Evolutionary conservation across 2,888 invertebrate genomes (phyloP).

Genomic region (Chrysolina haemoptera): DNA sequence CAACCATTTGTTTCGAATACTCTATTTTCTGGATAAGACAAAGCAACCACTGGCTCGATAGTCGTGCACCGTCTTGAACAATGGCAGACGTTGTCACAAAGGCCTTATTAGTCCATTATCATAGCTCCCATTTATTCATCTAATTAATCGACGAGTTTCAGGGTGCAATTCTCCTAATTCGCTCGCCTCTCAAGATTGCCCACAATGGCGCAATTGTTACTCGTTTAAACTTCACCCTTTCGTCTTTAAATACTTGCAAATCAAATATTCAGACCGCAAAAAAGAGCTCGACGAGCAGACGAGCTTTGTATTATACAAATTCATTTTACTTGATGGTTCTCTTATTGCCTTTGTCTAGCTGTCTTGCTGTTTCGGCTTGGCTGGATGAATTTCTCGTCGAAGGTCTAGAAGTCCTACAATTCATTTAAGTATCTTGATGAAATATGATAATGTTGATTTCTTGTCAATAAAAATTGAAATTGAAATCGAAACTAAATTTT

Average conservation of each 20-base stretch:
- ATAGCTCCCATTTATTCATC: constrained; percentile 58
- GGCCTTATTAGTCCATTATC: constrained; percentile 60
- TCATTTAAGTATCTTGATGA: not conserved
- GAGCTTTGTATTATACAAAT: constrained; percentile 36
- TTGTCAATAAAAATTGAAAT: too few relatives aligned
- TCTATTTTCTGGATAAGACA: not conserved
- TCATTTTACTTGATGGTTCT: constrained; percentile 36
- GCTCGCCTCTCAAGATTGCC: constrained; percentile 32
- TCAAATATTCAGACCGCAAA: constrained; percentile 34
- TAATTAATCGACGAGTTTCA: constrained; percentile 60
- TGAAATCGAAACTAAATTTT: too few relatives aligned
- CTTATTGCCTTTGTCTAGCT: constrained; percentile 39
- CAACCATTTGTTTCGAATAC: too few relatives aligned
- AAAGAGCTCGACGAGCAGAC: constrained; percentile 26
- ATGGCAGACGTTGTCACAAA: constrained; percentile 53
- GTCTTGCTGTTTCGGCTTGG: constrained; percentile 6
- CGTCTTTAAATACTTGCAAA: constrained; percentile 36
- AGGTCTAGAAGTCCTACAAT: not conserved
- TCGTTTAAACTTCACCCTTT: constrained; percentile 37
- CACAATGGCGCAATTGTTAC: constrained; percentile 39
- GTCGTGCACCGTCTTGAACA: constrained; percentile 10
- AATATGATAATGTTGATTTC: too few relatives aligned
- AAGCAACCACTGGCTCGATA: not conserved
- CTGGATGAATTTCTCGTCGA: constrained; percentile 20
- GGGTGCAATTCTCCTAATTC: constrained; percentile 37